A percentile compares a stretch with the other conserved stretches of the same genome.
Evolutionary conservation across 2,797 vertebrate genomes (phyloP).

Genomic region (Phataginus tricuspis): DNA sequence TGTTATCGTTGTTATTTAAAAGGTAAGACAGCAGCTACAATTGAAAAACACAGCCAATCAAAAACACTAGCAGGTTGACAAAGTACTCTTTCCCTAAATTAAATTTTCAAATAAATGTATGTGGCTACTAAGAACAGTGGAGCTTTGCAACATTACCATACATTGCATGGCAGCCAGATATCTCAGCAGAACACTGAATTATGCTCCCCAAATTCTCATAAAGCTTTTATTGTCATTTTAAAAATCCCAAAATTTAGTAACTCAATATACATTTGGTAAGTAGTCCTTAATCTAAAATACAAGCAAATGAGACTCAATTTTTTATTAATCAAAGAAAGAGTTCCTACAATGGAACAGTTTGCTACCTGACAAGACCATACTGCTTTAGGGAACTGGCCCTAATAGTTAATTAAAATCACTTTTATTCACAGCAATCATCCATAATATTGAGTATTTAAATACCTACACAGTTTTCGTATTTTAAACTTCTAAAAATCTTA

Average conservation of each 20-base stretch:
- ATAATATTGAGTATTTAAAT: neutral
- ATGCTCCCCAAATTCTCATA: neutral
- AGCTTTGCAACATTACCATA: neutral
- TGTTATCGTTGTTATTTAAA: neutral
- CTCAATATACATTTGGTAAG: neutral
- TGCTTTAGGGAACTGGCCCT: neutral
- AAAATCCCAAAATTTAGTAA: neutral
- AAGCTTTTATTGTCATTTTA: neutral
- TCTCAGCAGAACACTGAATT: neutral
- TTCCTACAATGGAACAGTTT: neutral
- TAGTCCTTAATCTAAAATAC: neutral
- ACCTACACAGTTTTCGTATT: neutral
- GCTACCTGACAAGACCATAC: neutral
- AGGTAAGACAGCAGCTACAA: neutral
- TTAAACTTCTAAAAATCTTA: neutral
- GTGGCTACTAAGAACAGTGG: neutral
- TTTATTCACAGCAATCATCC: neutral
- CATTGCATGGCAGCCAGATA: neutral
- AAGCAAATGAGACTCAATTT: neutral
- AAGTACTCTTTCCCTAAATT: neutral
- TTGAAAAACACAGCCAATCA: neutral
- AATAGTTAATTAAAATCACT: neutral
- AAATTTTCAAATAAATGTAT: neutral
- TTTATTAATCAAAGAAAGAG: neutral
- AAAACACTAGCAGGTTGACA: neutral